These are phyloP conservation scores for Acanthis flammea DNA, from an alignment of 2,797 vertebrate species.

Conservation along the genomic window DNA sequence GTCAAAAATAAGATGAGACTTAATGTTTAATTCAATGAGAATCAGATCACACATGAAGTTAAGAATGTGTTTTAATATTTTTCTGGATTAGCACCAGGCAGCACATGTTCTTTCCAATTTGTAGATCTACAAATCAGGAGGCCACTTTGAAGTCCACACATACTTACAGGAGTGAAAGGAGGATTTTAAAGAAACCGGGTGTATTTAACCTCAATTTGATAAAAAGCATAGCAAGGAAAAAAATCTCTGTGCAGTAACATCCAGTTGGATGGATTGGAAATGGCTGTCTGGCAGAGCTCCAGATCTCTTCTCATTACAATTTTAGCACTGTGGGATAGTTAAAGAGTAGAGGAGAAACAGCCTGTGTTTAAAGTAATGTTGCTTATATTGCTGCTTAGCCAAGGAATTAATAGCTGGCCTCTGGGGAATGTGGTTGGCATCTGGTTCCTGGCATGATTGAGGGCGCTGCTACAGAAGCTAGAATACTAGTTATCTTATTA, in stretches of 20 bases:
- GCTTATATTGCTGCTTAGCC: slow-evolving; percentile 31
- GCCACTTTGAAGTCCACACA: not conserved
- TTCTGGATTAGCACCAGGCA: not conserved
- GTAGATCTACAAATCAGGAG: not conserved
- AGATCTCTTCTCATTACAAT: not conserved
- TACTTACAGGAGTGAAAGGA: not conserved
- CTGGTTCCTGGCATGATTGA: not conserved
- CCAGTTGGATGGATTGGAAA: not conserved
- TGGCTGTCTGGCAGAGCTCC: not conserved
- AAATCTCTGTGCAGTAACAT: not conserved
- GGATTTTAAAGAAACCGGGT: not conserved
- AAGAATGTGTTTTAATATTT: not conserved
- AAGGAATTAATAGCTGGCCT: slow-evolving; percentile 19
- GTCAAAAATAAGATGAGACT: not conserved
- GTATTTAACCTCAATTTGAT: not conserved
- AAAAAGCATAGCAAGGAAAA: not conserved
- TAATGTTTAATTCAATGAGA: not conserved
- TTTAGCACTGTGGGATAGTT: not conserved
- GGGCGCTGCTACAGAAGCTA: not conserved
- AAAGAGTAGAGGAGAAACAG: not conserved
- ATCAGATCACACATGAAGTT: not conserved
- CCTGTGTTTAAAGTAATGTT: not conserved
- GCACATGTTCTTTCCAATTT: not conserved
- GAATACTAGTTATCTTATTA: not conserved
- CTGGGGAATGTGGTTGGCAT: not conserved